phyloP scores from a whole-genome alignment of 2,888 invertebrate species.

The Galerucella nymphaeae region DNA sequence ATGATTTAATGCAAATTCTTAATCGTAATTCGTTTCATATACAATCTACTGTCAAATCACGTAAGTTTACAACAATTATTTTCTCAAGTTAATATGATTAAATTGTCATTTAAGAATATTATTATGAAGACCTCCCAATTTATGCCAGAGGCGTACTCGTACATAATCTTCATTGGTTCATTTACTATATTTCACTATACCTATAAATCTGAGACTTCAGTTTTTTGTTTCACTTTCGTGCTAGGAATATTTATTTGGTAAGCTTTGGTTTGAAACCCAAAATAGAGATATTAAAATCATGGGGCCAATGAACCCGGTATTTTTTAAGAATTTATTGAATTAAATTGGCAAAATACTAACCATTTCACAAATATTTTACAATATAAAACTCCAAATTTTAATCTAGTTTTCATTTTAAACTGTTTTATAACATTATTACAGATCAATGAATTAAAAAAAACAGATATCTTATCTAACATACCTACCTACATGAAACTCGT shows the following conservation, averaged over 20 bases:
- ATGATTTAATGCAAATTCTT: neutral
- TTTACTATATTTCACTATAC: neutral
- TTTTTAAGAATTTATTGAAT: too few species aligned
- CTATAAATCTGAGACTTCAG: too few species aligned
- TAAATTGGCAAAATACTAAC: too few species aligned
- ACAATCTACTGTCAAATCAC: neutral
- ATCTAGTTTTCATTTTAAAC: neutral
- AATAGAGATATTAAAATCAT: too few species aligned
- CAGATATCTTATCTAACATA: slow-evolving; percentile 23
- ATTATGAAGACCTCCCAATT: neutral
- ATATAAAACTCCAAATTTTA: neutral
- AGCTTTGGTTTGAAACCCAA: too few species aligned
- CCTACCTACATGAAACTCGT: neutral
- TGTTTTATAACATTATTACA: neutral
- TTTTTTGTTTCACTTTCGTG: too few species aligned
- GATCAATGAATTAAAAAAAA: neutral
- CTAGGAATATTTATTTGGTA: too few species aligned
- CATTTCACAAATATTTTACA: too few species aligned
- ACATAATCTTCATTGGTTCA: neutral
- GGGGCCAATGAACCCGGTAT: too few species aligned
- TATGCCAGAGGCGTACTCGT: neutral
- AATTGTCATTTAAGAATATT: neutral
- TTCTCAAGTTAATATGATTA: neutral
- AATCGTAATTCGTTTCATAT: neutral
- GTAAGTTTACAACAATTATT: neutral